These are phyloP conservation scores for Talpa occidentalis DNA, from an alignment of 2,113 vertebrate genomes.

Conservation along the genomic window DNA sequence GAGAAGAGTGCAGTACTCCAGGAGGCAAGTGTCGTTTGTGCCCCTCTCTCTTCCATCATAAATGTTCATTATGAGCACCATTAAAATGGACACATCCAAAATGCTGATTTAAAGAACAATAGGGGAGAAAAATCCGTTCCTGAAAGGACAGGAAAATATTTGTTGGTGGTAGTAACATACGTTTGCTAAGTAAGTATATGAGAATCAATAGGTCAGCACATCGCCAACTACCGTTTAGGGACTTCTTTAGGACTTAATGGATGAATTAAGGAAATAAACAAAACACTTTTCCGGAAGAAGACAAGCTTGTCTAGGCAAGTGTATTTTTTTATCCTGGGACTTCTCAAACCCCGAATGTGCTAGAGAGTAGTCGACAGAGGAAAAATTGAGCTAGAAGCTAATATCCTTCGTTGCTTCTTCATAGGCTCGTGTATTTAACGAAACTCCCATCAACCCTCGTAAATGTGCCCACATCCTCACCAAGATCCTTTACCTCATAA, in stretches of 20 bases:
- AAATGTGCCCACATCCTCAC: conserved; percentile 99
- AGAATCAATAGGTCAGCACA: background rate
- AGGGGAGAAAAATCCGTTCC: background rate
- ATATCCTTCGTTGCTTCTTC: conserved; percentile 63
- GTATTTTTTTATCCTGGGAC: background rate
- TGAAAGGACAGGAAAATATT: background rate
- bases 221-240: background rate
- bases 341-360: background rate
- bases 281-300: background rate
- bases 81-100: background rate
- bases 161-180: background rate
- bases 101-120: background rate
- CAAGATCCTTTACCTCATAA: conserved; percentile 98
- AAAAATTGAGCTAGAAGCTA: background rate
- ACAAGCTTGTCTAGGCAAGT: background rate
- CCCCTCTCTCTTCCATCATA: background rate
- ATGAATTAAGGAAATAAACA: background rate
- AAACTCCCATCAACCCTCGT: conserved; percentile 93
- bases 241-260: background rate
- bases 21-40: conserved; percentile 84
- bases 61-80: no score
- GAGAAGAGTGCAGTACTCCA: conserved; percentile 91
- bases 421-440: conserved; percentile 90
- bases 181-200: background rate
- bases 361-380: background rate